These are phyloP conservation scores for Drosophila setosimentum DNA, from an alignment of 2,888 invertebrate genomes.

Conservation along the genomic window DNA sequence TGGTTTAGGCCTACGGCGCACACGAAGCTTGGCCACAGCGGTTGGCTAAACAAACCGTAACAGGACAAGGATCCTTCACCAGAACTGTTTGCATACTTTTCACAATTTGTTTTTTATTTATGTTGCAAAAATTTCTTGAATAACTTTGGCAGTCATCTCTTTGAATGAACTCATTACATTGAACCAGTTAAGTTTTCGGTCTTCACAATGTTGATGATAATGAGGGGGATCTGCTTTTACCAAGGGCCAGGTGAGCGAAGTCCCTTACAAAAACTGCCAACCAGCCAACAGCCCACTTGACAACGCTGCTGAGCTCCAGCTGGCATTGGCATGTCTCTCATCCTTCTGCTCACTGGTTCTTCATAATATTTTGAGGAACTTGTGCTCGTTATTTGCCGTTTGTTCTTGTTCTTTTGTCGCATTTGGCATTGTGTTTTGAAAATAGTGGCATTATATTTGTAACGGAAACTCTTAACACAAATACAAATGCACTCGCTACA, in stretches of 20 bases:
- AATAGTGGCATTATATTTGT: constrained; percentile 61
- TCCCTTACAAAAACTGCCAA: constrained; percentile 40
- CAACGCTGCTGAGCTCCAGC: constrained; percentile 38
- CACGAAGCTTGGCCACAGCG: constrained; percentile 12
- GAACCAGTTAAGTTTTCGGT: constrained; percentile 57
- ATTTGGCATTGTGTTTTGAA: constrained; percentile 65
- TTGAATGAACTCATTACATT: constrained; percentile 72
- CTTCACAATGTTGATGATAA: constrained; percentile 26
- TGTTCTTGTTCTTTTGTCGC: constrained; percentile 66
- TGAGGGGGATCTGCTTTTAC: background rate
- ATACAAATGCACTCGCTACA: constrained; percentile 40
- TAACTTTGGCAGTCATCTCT: constrained; percentile 59
- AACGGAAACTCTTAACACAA: constrained; percentile 73
- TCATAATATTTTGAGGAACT: constrained; percentile 42
- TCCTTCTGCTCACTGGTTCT: constrained; percentile 3
- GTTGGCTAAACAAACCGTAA: constrained; percentile 45
- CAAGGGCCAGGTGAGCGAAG: constrained; percentile 44
- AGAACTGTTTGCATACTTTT: constrained; percentile 19
- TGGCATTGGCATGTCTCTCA: constrained; percentile 20
- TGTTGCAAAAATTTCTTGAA: constrained; percentile 45
- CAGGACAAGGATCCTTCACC: constrained; percentile 62
- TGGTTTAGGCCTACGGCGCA: constrained; percentile 70
- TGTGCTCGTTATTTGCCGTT: constrained; percentile 67
- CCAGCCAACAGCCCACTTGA: constrained; percentile 54
- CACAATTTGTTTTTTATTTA: constrained; percentile 3